phyloP scores from a whole-genome alignment of 2,113 vertebrate species.

The Calidris pugnax region DNA sequence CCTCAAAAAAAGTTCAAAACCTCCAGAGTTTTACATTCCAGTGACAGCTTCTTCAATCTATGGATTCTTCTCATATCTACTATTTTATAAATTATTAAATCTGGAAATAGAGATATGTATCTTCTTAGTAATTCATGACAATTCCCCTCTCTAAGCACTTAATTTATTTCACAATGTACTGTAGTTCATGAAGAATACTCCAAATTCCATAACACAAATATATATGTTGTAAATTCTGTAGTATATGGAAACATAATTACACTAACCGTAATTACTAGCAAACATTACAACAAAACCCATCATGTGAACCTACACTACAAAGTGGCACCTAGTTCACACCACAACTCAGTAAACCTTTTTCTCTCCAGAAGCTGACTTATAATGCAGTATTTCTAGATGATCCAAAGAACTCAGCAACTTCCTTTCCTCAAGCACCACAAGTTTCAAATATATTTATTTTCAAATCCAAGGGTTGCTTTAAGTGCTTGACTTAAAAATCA shows the following conservation, averaged over 20 bases:
- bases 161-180: neutral
- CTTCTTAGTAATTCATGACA: neutral
- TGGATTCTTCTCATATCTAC: neutral
- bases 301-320: neutral
- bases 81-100: neutral
- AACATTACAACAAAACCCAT: neutral
- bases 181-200: neutral
- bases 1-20: neutral
- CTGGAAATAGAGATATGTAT: neutral
- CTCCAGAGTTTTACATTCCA: neutral
- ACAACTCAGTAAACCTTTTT: neutral
- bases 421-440: neutral
- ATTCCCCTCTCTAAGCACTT: neutral
- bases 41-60: neutral
- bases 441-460: neutral
- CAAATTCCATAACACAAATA: neutral
- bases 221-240: too few species aligned
- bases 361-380: neutral
- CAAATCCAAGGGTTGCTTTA: neutral
- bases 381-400: neutral
- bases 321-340: neutral
- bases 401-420: neutral
- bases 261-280: neutral
- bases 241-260: neutral
- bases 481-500: neutral